Evolutionary conservation across 2,888 invertebrate genomes (phyloP).

Genomic region (Tridacna gigas): DNA sequence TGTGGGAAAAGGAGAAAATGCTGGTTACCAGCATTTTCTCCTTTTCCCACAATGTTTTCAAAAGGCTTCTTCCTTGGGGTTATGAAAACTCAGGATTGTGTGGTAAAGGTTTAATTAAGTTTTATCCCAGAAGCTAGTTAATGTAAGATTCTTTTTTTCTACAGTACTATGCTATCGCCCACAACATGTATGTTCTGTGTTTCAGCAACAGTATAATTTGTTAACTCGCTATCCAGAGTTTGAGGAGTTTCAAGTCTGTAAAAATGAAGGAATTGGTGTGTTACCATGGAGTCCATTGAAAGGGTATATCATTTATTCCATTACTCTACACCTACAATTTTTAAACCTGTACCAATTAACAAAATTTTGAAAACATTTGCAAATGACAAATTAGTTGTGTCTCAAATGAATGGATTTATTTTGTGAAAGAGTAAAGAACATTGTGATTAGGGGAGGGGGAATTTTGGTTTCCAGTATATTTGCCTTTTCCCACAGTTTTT

Average conservation of each 20-base stretch:
- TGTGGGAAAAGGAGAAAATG: not conserved
- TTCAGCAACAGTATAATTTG: slow-evolving; percentile 79
- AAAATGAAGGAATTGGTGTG: slow-evolving; percentile 61
- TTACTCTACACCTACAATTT: not conserved
- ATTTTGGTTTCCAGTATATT: too few relatives aligned
- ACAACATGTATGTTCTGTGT: not conserved
- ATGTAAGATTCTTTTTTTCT: too few relatives aligned
- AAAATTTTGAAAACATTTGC: too few relatives aligned
- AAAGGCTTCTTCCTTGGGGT: not conserved
- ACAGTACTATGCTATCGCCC: too few relatives aligned
- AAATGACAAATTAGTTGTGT: too few relatives aligned
- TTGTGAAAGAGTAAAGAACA: too few relatives aligned
- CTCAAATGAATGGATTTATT: too few relatives aligned
- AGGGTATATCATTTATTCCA: slow-evolving; percentile 62
- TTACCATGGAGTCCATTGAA: slow-evolving; percentile 79
- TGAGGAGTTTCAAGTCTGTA: slow-evolving; percentile 76
- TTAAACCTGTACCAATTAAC: not conserved
- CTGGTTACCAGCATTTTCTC: not conserved
- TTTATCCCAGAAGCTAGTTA: too few relatives aligned
- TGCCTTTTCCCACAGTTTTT: too few relatives aligned
- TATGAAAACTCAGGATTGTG: too few relatives aligned
- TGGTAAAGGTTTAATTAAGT: too few relatives aligned
- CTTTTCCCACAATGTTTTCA: not conserved
- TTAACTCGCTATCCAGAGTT: slow-evolving; percentile 72
- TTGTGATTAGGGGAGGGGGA: too few relatives aligned